These are phyloP conservation scores for Folsomia manolachei DNA, from an alignment of 2,888 invertebrate genomes.

Conservation along the genomic window DNA sequence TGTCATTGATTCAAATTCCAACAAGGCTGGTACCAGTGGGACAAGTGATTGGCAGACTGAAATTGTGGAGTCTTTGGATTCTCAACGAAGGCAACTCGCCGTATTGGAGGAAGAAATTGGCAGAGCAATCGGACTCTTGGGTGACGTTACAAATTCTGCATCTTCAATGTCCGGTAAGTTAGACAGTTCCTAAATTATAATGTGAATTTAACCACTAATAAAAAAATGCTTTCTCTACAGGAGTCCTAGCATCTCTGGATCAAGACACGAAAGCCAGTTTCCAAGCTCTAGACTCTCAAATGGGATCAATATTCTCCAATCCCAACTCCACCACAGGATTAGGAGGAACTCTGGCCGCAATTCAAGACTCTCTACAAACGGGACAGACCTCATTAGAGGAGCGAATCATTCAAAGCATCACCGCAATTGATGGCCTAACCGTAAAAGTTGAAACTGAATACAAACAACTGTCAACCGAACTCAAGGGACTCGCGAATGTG, in stretches of 20 bases:
- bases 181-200: background rate
- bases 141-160: constrained; percentile 42
- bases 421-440: constrained; percentile 28
- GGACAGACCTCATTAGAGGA: constrained; percentile 42
- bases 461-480: constrained; percentile 49
- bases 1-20: constrained; percentile 32
- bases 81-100: constrained; percentile 44
- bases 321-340: constrained; percentile 54
- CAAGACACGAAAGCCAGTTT: constrained; percentile 33
- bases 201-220: too few relatives aligned
- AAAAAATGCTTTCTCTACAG: constrained; percentile 15
- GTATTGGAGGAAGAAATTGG: constrained; percentile 49
- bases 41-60: constrained; percentile 45
- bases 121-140: constrained; percentile 40
- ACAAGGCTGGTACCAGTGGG: constrained; percentile 6
- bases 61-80: constrained; percentile 45
- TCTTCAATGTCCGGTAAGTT: constrained; percentile 28
- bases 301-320: too few relatives aligned
- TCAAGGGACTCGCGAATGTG: constrained; percentile 63
- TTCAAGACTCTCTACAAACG: constrained; percentile 39
- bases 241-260: constrained; percentile 30
- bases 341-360: constrained; percentile 55
- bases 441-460: constrained; percentile 46
- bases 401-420: constrained; percentile 54
- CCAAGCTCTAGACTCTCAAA: constrained; percentile 29